A percentile compares a stretch with the other conserved stretches of the same genome.
phyloP scores from a whole-genome alignment of 2,797 vertebrate species.

The Scarus forsteni region DNA sequence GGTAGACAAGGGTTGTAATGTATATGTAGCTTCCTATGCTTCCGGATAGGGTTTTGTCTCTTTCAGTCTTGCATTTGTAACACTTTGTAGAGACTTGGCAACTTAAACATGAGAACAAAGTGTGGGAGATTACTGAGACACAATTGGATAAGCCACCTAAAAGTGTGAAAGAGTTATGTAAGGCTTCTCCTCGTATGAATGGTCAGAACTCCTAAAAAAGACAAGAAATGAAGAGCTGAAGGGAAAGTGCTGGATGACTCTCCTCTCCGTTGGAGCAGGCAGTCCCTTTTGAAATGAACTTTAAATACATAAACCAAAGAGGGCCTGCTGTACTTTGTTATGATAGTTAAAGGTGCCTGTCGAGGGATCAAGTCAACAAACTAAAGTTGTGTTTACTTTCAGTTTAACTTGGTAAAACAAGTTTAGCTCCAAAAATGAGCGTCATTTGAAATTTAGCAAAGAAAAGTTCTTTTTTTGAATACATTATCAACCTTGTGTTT shows the following conservation, averaged over 20 bases:
- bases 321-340: neutral
- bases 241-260: neutral
- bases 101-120: neutral
- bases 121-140: neutral
- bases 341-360: neutral
- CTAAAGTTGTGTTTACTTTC: slow-evolving; percentile 2
- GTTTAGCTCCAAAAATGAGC: neutral
- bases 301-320: slow-evolving; percentile 16
- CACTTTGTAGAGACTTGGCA: slow-evolving; percentile 14
- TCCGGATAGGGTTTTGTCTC: neutral
- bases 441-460: neutral
- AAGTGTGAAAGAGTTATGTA: neutral
- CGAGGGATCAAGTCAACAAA: neutral
- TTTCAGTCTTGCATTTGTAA: slow-evolving; percentile 3
- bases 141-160: neutral
- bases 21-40: neutral
- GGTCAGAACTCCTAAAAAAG: neutral
- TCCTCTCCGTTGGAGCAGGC: neutral
- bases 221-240: neutral
- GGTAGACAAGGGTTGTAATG: no score
- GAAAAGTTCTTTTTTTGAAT: neutral
- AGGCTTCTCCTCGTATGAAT: neutral
- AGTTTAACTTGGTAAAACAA: neutral
- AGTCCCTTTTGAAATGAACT: slow-evolving; percentile 8
- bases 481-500: neutral